Evolutionary conservation across 2,113 vertebrate species (phyloP).

Genomic region (Perca fluviatilis): DNA sequence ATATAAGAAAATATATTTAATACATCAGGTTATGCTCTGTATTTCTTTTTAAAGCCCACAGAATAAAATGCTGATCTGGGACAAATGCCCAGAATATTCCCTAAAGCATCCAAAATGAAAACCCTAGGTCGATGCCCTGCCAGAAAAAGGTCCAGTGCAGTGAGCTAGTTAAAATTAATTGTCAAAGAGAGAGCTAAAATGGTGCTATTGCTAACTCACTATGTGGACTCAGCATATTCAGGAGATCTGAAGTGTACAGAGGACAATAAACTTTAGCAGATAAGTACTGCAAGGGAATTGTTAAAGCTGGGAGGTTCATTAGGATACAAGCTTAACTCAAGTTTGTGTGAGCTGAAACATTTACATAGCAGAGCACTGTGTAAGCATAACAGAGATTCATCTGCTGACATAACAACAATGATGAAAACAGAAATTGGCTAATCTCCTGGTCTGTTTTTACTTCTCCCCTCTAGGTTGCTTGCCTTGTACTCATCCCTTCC

Average conservation of each 20-base stretch:
- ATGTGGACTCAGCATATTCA: conserved; percentile 68
- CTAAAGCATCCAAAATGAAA: conserved; percentile 37
- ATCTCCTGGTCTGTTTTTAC: conserved; percentile 29
- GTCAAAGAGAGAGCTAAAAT: conserved; percentile 59
- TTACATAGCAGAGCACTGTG: conserved; percentile 42
- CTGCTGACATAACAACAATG: conserved; percentile 51
- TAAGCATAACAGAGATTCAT: conserved; percentile 63
- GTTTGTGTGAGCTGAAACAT: conserved; percentile 46
- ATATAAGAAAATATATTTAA: conserved; percentile 30
- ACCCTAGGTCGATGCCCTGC: background rate
- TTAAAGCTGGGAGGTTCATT: conserved; percentile 58
- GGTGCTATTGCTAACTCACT: conserved; percentile 56
- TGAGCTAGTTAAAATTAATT: conserved; percentile 58
- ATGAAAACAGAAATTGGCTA: conserved; percentile 37
- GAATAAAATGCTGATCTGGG: conserved; percentile 45
- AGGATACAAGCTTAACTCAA: conserved; percentile 35
- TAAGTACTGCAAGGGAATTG: conserved; percentile 50
- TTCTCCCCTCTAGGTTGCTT: conserved; percentile 25
- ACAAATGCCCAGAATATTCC: conserved; percentile 39
- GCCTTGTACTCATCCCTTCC: conserved; percentile 15
- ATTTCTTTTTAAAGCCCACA: conserved; percentile 27
- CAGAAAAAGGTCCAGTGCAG: conserved; percentile 26
- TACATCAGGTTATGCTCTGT: conserved; percentile 6
- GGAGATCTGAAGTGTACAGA: conserved; percentile 38
- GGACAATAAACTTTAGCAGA: conserved; percentile 63